Base-by-base conservation (phyloP, 2,113 vertebrate genomes). In the Noturus placidus region DNA sequence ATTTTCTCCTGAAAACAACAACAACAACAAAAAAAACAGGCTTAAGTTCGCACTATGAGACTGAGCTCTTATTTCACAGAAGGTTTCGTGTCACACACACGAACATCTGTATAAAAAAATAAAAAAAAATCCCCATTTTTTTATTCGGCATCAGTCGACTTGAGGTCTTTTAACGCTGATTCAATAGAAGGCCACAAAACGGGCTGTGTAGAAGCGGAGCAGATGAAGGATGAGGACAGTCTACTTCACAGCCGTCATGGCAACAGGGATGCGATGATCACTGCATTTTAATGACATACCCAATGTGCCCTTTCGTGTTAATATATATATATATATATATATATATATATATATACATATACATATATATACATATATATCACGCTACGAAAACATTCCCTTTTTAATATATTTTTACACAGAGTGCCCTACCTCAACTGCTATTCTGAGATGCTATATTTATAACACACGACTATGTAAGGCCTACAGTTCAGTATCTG, bases 221-320 rank as follows among this genome's bases (percentile, higher is more conserved):
- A 82, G 79, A 87, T 87, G 86, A 90, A 87, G 86, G 87, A 88
- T 88, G 87, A 88, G 82, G 78, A 10, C 78, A n/a, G 38, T 65
- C 82, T 65, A 82, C 67, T 81, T 88, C 82, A n/a, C 89, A 90
- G 90, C 87, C 77, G 90, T 90, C 90, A 90, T 90, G 90, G 90
- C 90, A 90, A 90, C 90, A 90, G 70, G 87, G 88, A 89, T 85
- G 90, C 86, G 90, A 89, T 90, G 88, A 89, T 90, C 87, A 59
- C 86, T 89, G 90, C 86, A 90, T 90, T 85, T 83, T 89, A 90
- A 90, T 87, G 78, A 87, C 88, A 90, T 77, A 46, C 59, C 30
- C 83, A 74, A 42, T 20, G 61, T 80, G 81, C 65, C 56, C 69
- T 84, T 82, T 84, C 69, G 33, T 20, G 42, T 88, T n/a, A n/a